Conservation (phyloP, 2,797 vertebrate genomes). For the Huso huso region DNA sequence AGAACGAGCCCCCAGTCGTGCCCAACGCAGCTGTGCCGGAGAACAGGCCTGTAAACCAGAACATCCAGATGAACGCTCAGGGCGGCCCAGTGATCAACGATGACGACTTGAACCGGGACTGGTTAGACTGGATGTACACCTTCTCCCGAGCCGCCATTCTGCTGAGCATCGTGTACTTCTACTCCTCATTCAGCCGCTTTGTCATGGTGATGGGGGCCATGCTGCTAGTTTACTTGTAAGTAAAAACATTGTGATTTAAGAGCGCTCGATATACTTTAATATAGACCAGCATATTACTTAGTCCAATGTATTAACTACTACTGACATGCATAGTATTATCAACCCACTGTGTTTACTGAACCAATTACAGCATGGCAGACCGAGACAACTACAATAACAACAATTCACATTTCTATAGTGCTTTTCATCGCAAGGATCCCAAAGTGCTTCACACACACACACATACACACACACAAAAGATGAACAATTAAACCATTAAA, state of each 20-base stretch:
- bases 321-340: too few species aligned
- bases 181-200: conserved; percentile 90
- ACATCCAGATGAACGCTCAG: conserved; percentile 85
- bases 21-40: conserved; percentile 57
- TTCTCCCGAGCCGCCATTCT: conserved; percentile 79
- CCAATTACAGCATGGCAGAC: too few species aligned
- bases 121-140: conserved; percentile 92
- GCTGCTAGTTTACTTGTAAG: conserved; percentile 92
- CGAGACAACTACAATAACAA: too few species aligned
- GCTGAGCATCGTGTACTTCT: conserved; percentile 93
- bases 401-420: too few species aligned
- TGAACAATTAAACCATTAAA: too few species aligned
- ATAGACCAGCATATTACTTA: too few species aligned
- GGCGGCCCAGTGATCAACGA: conserved; percentile 81
- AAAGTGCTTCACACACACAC: too few species aligned
- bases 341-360: too few species aligned
- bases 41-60: conserved; percentile 67
- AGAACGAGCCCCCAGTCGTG: conserved; percentile 54
- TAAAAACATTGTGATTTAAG: conserved; percentile 25
- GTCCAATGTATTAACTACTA: too few species aligned
- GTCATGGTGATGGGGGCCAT: conserved; percentile 92
- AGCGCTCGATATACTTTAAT: too few species aligned
- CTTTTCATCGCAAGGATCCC: too few species aligned
- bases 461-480: too few species aligned
- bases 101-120: conserved; percentile 86